These are phyloP conservation scores for Melanotaenia duboulayi DNA, from an alignment of 2,113 vertebrate species.

Conservation along the genomic window DNA sequence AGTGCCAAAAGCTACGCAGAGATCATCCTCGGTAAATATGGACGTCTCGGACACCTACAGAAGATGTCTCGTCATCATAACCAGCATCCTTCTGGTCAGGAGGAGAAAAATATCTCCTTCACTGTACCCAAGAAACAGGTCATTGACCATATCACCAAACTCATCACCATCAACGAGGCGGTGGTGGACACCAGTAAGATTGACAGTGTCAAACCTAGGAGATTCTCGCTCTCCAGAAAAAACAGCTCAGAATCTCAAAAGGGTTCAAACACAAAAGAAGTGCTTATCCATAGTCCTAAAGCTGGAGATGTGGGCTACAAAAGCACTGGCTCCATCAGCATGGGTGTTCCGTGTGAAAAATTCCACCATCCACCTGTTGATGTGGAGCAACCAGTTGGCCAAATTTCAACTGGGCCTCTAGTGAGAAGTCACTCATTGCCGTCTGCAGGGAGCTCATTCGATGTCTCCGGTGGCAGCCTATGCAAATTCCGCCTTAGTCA, in stretches of 20 bases:
- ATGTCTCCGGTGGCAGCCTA: slow-evolving; percentile 82
- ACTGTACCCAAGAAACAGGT: slow-evolving; percentile 94
- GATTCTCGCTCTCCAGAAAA: slow-evolving; percentile 92
- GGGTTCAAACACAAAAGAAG: slow-evolving; percentile 83
- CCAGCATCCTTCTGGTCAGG: slow-evolving; percentile 79
- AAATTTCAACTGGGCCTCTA: slow-evolving; percentile 86
- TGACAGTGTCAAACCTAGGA: slow-evolving; percentile 95
- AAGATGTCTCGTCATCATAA: slow-evolving; percentile 85
- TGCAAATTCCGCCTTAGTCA: slow-evolving; percentile 89
- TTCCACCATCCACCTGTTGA: slow-evolving; percentile 74
- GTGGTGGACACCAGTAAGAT: slow-evolving; percentile 97
- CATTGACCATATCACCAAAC: slow-evolving; percentile 98
- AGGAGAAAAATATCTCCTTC: slow-evolving; percentile 84
- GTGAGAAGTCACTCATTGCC: slow-evolving; percentile 97
- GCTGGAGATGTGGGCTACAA: slow-evolving; percentile 71
- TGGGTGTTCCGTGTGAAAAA: slow-evolving; percentile 81
- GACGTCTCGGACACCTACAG: slow-evolving; percentile 88
- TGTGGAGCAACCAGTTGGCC: slow-evolving; percentile 54
- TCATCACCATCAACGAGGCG: slow-evolving; percentile 97
- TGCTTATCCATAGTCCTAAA: slow-evolving; percentile 83
- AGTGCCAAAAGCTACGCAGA: slow-evolving; percentile 95
- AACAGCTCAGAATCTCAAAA: slow-evolving; percentile 93
- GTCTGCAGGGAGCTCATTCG: slow-evolving; percentile 86
- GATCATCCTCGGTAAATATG: slow-evolving; percentile 96
- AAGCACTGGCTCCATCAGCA: slow-evolving; percentile 79